Base-by-base conservation (phyloP, 2,797 vertebrate species). In the Bryconaethiops microstoma region DNA sequence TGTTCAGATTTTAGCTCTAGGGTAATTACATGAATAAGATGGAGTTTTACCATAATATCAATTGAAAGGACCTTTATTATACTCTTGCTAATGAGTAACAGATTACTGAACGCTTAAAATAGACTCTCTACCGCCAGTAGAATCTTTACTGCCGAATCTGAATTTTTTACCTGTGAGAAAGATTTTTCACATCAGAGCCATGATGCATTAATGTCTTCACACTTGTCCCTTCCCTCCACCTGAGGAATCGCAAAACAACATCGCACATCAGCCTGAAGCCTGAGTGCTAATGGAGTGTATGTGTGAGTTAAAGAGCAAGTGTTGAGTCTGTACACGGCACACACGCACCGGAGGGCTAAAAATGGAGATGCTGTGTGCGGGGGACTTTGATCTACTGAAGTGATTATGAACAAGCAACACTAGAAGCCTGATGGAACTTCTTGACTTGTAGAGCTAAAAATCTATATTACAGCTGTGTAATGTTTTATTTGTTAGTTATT, bases 201-300 rank as follows among this genome's bases (percentile, higher is more conserved):
- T 52, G 16, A 45, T 45, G 40, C 40, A 40, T 68, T 3, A 68
- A 40, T 12, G 42, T 7, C 16, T 6, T 19, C 39, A 6, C n/a
- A 25, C 42, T 70, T n/a, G 23, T 68, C 19, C 4, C 39, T 19
- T 29, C 48, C 16, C 21, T 17, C 16, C 21, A 55, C 69, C 71
- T 39, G 17, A 73, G 71, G 69, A 7, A 73, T 21, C 16, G 12
- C 21, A 21, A 21, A 40, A n/a, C 52, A 59, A 14, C 29, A 57
- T 6, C 10, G 25, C 25, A 57, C 52, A 19, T 73, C 17, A 57
- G 29, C 52, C 59, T 54, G 39, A 39, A 57, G 29, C 29, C 12
- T 10, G 29, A 59, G 71, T 73, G 71, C 16, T 40, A 73, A 73
- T 73, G 52, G 48, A 54, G n/a, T 6, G 54, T 5, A 35, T 54